phyloP scores from a whole-genome alignment of 1,140 invertebrate genomes.

The Drosophila truncata region DNA sequence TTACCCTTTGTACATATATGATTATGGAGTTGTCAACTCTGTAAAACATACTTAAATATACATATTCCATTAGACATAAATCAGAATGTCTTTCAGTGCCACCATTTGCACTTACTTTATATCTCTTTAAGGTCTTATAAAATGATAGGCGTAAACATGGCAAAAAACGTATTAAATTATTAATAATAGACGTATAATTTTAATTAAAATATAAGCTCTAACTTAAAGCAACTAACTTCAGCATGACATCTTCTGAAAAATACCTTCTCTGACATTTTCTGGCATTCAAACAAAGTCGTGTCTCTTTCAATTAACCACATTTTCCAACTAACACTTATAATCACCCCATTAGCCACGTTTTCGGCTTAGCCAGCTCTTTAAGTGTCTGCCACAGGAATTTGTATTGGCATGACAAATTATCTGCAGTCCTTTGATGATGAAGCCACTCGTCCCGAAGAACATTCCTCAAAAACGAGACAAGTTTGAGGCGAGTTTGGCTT shows the following conservation, averaged over 20 bases:
- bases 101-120: background rate
- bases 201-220: background rate
- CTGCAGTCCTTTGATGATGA: slow-evolving; percentile 46
- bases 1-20: slow-evolving; percentile 22
- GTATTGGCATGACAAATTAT: slow-evolving; percentile 55
- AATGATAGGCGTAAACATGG: background rate
- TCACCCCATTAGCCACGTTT: slow-evolving; percentile 21
- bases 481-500: slow-evolving; percentile 2
- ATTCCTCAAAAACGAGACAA: slow-evolving; percentile 41
- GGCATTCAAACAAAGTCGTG: too few species aligned
- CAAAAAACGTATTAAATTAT: background rate
- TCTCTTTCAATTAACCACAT: slow-evolving; percentile 10
- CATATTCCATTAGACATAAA: slow-evolving; percentile 18
- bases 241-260: background rate
- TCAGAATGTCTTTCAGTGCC: background rate
- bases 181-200: background rate
- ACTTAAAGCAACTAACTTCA: background rate
- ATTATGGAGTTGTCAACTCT: slow-evolving; percentile 17
- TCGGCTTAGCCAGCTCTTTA: slow-evolving; percentile 2
- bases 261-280: background rate
- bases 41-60: slow-evolving; percentile 5
- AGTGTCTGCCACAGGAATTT: slow-evolving; percentile 27
- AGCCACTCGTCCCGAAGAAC: slow-evolving; percentile 32
- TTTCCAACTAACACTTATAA: background rate
- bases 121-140: background rate